Evolutionary conservation across 2,113 vertebrate genomes (phyloP).

Genomic region (Empidonax traillii): DNA sequence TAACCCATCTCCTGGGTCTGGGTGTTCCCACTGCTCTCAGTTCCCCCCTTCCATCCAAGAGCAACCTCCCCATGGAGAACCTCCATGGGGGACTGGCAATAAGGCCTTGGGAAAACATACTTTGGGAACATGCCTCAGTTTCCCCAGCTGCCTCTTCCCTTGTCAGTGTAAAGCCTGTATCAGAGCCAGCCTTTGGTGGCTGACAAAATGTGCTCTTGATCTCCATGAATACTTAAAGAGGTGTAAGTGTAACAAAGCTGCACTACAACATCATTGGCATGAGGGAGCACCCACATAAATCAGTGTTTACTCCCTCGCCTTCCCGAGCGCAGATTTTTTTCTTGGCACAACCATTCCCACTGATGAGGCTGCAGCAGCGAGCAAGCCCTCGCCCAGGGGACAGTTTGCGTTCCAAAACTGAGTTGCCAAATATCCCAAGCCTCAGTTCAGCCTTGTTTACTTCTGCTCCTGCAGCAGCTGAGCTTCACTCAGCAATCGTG

Average conservation of each 20-base stretch:
- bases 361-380: accelerated
- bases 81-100: accelerated
- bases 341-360: not conserved
- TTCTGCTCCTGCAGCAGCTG: not conserved
- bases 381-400: not conserved
- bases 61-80: not conserved
- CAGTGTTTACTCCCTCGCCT: accelerated
- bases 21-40: accelerated
- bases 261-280: not conserved
- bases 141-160: not conserved
- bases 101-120: accelerated
- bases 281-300: not conserved
- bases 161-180: not conserved
- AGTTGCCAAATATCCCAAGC: not conserved
- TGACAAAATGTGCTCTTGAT: not conserved
- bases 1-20: not conserved
- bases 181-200: not conserved
- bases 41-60: not conserved
- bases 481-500: accelerated
- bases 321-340: not conserved
- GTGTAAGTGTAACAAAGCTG: not conserved
- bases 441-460: not conserved
- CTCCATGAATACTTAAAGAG: not conserved
- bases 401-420: accelerated
- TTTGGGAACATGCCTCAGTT: not conserved